Base-by-base conservation (phyloP, 2,888 invertebrate species). In the Tridacna crocea region DNA sequence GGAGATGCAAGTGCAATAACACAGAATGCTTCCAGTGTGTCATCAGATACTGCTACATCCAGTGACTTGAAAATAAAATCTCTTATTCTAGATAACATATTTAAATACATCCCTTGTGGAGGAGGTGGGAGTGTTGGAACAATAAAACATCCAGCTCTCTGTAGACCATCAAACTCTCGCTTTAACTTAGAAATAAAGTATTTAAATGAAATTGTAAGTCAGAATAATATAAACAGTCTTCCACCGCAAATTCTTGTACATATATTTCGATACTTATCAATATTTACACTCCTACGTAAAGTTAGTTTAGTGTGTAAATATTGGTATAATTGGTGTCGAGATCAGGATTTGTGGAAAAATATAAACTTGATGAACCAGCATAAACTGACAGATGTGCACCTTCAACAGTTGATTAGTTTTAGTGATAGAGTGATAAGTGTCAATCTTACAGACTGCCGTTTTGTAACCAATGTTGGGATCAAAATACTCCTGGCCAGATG, bases 391-490 rank as follows among this genome's bases (percentile, higher is more conserved):
- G 87, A 87, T 60, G 58, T 74, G 47, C 75, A 79, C 26, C 77
- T 87, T 4, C 63, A 75, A 61, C 80, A 79, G 76, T 63, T 85
- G 48, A 51, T 83, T 1, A 80, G 75, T 22, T 85, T 86, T 55
- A 92, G 92, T 82, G 89, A 91, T 70, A 70, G 89, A 19, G 91
- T 91, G 10, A 61, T 80, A 11, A 60, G 55, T 26, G 76, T 92
- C 24, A 89, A 91, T 68, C 65, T 92, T 26, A 85, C 89, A 10
- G 90, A 91, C 70, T 88, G 88, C 17, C 84, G 83, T 51, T 77
- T 88, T 12, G 48, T 92, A 10, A 86, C 90, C 0, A 85, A 84
- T 75, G 68, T 82, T 17, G 91, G 91, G 1, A 73, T 92, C 3
- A 72, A 68, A 4, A 46, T 73, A 12, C 82, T 89, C 11, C 75